These are phyloP conservation scores for Mycetomoellerius zeteki DNA, from an alignment of 1,140 invertebrate species.

Conservation along the genomic window DNA sequence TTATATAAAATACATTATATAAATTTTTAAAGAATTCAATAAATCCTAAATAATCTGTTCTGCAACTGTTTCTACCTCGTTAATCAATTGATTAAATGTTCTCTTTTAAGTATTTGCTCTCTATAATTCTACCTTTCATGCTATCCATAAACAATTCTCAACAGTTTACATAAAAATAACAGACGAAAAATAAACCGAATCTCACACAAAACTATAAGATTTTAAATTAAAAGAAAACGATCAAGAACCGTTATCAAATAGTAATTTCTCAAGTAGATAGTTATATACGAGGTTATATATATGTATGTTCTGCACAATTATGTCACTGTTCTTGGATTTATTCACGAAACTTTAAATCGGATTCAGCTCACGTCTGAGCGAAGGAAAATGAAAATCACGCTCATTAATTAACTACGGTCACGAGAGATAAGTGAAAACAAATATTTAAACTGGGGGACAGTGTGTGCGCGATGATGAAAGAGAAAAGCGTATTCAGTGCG, in stretches of 20 bases:
- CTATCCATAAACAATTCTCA: neutral
- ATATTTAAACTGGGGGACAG: conserved; percentile 35
- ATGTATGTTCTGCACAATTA: neutral
- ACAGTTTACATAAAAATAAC: neutral
- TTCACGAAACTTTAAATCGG: conserved; percentile 45
- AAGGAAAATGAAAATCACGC: conserved; percentile 33
- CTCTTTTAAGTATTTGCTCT: neutral
- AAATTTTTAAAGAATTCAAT: neutral
- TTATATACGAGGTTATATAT: no score
- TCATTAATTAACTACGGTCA: conserved; percentile 44
- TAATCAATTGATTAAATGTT: neutral
- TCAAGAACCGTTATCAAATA: neutral
- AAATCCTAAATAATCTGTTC: neutral
- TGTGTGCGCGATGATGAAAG: conserved; percentile 33
- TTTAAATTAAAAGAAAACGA: neutral
- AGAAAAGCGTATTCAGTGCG: conserved; percentile 31
- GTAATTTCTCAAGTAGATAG: neutral
- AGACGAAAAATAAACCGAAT: neutral
- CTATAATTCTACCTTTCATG: neutral
- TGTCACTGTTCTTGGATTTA: neutral
- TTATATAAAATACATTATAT: neutral
- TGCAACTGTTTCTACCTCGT: neutral
- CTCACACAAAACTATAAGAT: neutral
- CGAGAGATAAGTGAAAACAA: conserved; percentile 48
- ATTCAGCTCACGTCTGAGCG: conserved; percentile 3